Evolutionary conservation across 2,113 vertebrate genomes (phyloP).

Genomic region (human (Homo sapiens)): DNA sequence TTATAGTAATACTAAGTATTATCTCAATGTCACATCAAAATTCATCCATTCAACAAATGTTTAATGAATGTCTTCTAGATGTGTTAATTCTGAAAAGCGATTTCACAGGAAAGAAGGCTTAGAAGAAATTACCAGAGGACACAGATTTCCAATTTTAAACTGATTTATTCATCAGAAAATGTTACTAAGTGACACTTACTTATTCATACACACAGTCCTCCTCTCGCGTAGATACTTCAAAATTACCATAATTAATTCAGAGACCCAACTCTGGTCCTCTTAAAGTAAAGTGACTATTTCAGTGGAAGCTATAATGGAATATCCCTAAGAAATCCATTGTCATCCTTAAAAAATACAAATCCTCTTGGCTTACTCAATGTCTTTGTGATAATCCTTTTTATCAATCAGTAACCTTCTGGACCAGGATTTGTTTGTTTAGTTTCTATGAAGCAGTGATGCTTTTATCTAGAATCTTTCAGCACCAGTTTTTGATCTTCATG

Average conservation of each 20-base stretch:
- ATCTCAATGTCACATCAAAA: slow-evolving; percentile 61
- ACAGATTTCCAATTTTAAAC: slow-evolving; percentile 73
- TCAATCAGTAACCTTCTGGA: slow-evolving; percentile 14
- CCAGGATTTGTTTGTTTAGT: background rate
- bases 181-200: slow-evolving; percentile 63
- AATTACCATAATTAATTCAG: slow-evolving; percentile 71
- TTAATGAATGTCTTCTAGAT: slow-evolving; percentile 68
- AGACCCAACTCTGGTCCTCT: slow-evolving; percentile 46
- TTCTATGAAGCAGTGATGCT: background rate
- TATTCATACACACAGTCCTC: slow-evolving; percentile 64
- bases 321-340: slow-evolving; percentile 20
- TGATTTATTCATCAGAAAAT: slow-evolving; percentile 75
- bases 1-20: slow-evolving; percentile 28
- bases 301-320: background rate
- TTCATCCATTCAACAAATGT: slow-evolving; percentile 57
- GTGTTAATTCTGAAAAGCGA: slow-evolving; percentile 69
- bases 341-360: background rate
- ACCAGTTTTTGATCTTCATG: background rate
- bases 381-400: slow-evolving; percentile 26
- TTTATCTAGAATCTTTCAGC: background rate
- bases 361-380: background rate
- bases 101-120: slow-evolving; percentile 57
- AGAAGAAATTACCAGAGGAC: slow-evolving; percentile 72
- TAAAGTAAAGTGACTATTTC: slow-evolving; percentile 62
- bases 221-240: slow-evolving; percentile 45